A percentile compares a stretch with the other conserved stretches of the same genome.
These are phyloP conservation scores for Euleptes europaea DNA, from an alignment of 2,113 vertebrate genomes.

Conservation along the genomic window DNA sequence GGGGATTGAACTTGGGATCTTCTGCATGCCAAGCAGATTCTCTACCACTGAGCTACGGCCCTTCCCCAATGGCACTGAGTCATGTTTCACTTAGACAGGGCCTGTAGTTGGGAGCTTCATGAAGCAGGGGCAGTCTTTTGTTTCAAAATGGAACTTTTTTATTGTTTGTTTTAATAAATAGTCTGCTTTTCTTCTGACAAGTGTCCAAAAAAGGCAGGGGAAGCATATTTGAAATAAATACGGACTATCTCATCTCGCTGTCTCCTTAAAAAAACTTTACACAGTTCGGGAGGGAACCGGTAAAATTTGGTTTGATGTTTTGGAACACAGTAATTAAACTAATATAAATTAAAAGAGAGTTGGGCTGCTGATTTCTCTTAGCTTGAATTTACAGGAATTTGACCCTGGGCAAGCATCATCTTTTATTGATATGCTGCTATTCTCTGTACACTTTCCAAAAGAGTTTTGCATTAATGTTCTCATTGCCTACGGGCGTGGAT, in stretches of 20 bases:
- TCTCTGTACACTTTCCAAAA: conserved; percentile 52
- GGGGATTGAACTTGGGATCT: too few relatives aligned
- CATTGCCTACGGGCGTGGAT: conserved; percentile 47
- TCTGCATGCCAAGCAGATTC: too few relatives aligned
- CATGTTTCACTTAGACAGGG: too few relatives aligned
- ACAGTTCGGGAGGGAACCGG: neutral
- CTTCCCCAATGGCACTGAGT: neutral
- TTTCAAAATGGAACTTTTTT: too few relatives aligned
- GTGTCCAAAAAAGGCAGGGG: neutral
- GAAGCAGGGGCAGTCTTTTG: too few relatives aligned
- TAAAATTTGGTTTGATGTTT: neutral
- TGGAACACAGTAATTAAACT: neutral
- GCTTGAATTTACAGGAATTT: conserved; percentile 42
- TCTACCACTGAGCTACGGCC: too few relatives aligned
- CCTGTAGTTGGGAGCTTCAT: too few relatives aligned
- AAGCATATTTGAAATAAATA: neutral
- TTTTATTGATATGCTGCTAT: conserved; percentile 51
- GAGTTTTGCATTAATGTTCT: conserved; percentile 51
- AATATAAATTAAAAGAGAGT: conserved; percentile 35
- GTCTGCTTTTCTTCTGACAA: neutral
- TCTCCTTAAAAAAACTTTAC: conserved; percentile 2
- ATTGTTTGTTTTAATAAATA: neutral
- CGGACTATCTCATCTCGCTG: neutral
- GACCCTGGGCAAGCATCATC: conserved; percentile 37
- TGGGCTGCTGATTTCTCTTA: conserved; percentile 48